phyloP scores from a whole-genome alignment of 1,140 invertebrate species.

The Drosophila ficusphila region DNA sequence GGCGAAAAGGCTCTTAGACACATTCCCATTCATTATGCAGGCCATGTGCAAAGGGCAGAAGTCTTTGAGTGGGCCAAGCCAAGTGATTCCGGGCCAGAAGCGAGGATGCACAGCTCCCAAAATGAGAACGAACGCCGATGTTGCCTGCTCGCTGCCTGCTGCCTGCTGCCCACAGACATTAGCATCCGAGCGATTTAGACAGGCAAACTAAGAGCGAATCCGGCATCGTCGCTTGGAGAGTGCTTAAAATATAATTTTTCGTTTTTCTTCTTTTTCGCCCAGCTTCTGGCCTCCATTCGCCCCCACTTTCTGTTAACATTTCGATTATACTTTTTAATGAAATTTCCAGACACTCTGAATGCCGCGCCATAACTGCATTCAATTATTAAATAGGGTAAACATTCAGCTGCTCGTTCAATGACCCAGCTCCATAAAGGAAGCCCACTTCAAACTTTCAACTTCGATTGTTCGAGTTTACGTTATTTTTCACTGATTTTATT shows the following conservation, averaged over 20 bases:
- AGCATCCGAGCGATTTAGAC: conserved; percentile 62
- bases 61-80: conserved; percentile 58
- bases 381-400: conserved; percentile 66
- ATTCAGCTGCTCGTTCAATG: conserved; percentile 33
- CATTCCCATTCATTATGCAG: conserved; percentile 74
- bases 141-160: neutral
- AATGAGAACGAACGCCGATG: conserved; percentile 14
- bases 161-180: conserved; percentile 52
- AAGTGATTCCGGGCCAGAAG: conserved; percentile 31
- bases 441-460: conserved; percentile 35
- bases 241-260: conserved; percentile 62
- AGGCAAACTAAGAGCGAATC: conserved; percentile 4
- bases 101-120: conserved; percentile 19
- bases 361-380: conserved; percentile 69
- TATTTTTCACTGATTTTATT: conserved; percentile 19
- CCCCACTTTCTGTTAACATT: conserved; percentile 49
- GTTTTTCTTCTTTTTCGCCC: conserved; percentile 15
- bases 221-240: conserved; percentile 19
- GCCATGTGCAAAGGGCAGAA: conserved; percentile 71
- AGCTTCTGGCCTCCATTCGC: conserved; percentile 5
- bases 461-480: conserved; percentile 23
- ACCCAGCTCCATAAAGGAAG: conserved; percentile 17
- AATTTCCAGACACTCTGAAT: conserved; percentile 67
- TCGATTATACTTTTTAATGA: conserved; percentile 81
- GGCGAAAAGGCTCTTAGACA: conserved; percentile 41